Conservation (phyloP, 2,888 invertebrate species). For the Napeogenes inachia region DNA sequence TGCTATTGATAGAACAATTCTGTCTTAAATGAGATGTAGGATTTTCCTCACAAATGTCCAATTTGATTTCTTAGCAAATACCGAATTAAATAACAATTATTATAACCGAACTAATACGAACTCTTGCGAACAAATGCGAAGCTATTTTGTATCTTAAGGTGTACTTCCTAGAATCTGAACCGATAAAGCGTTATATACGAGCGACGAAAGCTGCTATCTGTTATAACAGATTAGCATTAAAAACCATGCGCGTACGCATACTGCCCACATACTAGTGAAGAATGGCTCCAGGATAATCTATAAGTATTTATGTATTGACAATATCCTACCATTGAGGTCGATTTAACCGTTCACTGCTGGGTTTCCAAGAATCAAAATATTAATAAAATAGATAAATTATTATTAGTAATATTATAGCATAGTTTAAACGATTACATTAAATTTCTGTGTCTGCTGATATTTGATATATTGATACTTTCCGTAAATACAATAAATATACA, state of each 20-base stretch:
- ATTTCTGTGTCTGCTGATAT: too few relatives aligned
- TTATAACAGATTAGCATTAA: conserved; percentile 64
- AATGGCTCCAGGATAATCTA: conserved; percentile 35
- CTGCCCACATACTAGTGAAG: conserved; percentile 38
- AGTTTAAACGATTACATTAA: too few relatives aligned
- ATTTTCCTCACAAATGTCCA: too few relatives aligned
- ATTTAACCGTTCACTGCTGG: conserved; percentile 9
- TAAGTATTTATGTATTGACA: conserved; percentile 31
- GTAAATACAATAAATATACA: too few relatives aligned
- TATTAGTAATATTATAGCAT: not conserved
- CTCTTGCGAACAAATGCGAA: conserved; percentile 16
- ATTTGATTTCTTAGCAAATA: too few relatives aligned
- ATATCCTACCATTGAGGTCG: conserved; percentile 30
- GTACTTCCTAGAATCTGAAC: conserved; percentile 28
- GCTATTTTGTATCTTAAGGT: conserved; percentile 7
- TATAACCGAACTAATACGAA: conserved; percentile 3
- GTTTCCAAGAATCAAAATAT: not conserved
- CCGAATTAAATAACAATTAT: not conserved
- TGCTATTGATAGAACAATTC: too few relatives aligned
- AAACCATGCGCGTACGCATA: conserved; percentile 30
- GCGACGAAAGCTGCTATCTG: conserved; percentile 53
- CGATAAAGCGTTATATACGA: conserved; percentile 37
- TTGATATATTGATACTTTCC: too few relatives aligned
- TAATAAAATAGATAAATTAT: not conserved
- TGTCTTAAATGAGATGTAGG: too few relatives aligned